These are phyloP conservation scores for Chymomyza amoena DNA, from an alignment of 2,888 invertebrate species.

Conservation along the genomic window DNA sequence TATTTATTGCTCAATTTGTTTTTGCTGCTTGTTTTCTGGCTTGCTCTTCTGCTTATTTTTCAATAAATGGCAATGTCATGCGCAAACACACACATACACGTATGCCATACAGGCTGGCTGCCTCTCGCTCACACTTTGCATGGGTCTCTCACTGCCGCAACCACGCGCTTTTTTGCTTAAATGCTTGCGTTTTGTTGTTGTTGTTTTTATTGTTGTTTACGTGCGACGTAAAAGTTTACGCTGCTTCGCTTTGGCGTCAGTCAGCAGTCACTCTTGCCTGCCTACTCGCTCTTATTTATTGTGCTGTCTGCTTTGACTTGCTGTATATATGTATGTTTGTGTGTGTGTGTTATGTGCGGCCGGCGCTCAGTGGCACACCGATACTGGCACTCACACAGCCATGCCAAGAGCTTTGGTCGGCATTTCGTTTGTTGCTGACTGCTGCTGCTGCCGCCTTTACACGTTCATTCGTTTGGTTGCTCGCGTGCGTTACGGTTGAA, in stretches of 20 bases:
- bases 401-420: slow-evolving; percentile 42
- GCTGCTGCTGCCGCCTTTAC: slow-evolving; percentile 56
- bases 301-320: background rate
- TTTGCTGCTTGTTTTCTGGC: background rate
- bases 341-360: slow-evolving; percentile 13
- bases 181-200: background rate
- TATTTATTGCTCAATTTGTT: background rate
- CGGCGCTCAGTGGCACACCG: background rate
- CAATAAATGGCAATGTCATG: slow-evolving; percentile 71
- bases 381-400: background rate
- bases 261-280: slow-evolving; percentile 25
- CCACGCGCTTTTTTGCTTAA: slow-evolving; percentile 17
- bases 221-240: slow-evolving; percentile 13
- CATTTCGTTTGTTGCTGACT: slow-evolving; percentile 60
- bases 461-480: slow-evolving; percentile 68
- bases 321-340: background rate
- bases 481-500: slow-evolving; percentile 66
- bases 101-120: slow-evolving; percentile 4
- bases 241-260: no score
- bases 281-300: slow-evolving; percentile 49
- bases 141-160: slow-evolving; percentile 26
- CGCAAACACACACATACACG: slow-evolving; percentile 36
- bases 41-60: slow-evolving; percentile 43
- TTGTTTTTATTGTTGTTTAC: slow-evolving; percentile 57
- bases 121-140: slow-evolving; percentile 2